Evolutionary conservation across 1,140 invertebrate genomes (phyloP).

Genomic region (Pteromalus puparum): DNA sequence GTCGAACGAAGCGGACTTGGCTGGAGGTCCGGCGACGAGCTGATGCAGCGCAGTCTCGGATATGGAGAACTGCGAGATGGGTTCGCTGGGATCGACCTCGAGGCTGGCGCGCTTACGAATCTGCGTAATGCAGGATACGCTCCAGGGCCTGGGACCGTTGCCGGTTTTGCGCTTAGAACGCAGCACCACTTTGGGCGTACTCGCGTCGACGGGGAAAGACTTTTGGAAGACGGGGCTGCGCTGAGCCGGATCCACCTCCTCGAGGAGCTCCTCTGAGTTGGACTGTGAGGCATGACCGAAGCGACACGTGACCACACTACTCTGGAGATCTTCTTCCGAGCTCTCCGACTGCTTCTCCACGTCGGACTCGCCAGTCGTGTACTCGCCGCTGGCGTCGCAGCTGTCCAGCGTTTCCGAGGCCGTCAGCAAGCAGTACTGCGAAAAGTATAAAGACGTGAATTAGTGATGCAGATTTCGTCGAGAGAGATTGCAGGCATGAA

Average conservation of each 20-base stretch:
- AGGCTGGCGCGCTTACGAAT: conserved; percentile 68
- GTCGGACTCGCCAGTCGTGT: conserved; percentile 87
- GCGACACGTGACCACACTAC: conserved; percentile 78
- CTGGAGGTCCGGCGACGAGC: conserved; percentile 73
- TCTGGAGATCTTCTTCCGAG: conserved; percentile 84
- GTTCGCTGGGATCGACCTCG: conserved; percentile 64
- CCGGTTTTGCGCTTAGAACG: conserved; percentile 68
- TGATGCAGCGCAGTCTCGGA: conserved; percentile 91
- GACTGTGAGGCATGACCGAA: conserved; percentile 74
- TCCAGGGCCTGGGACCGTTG: conserved; percentile 84
- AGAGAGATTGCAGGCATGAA: background rate
- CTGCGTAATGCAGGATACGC: conserved; percentile 88
- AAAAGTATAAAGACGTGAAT: conserved; percentile 29
- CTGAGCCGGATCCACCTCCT: conserved; percentile 47
- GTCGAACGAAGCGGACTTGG: conserved; percentile 69
- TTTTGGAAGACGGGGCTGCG: background rate
- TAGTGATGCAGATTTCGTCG: background rate
- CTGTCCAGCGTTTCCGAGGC: conserved; percentile 74
- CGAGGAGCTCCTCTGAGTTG: conserved; percentile 77
- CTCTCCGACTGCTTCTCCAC: conserved; percentile 81
- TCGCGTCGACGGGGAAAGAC: conserved; percentile 56
- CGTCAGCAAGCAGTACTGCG: conserved; percentile 41
- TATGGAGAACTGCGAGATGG: conserved; percentile 81
- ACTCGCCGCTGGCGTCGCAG: conserved; percentile 94
- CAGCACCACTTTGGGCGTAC: conserved; percentile 72